phyloP scores from a whole-genome alignment of 2,888 invertebrate genomes.

The Cinara cedri region DNA sequence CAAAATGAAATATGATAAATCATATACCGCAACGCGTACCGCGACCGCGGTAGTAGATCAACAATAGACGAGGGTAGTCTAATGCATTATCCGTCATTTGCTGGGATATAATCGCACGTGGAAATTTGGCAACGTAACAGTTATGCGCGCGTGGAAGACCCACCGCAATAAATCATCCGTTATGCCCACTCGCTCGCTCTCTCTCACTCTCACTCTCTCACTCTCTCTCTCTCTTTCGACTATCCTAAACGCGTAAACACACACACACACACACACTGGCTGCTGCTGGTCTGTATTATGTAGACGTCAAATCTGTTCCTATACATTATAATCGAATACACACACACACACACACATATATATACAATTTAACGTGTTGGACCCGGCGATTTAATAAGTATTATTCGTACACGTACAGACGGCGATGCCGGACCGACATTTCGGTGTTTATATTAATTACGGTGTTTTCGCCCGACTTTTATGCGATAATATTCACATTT shows the following conservation, averaged over 20 bases:
- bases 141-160: slow-evolving; percentile 12
- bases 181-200: background rate
- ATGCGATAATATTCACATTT: too few relatives aligned
- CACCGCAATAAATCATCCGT: slow-evolving; percentile 43
- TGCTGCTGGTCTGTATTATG: background rate
- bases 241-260: background rate
- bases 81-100: slow-evolving; percentile 43
- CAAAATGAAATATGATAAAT: slow-evolving; percentile 20
- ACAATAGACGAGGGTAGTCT: slow-evolving; percentile 25
- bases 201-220: too few relatives aligned
- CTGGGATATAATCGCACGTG: slow-evolving; percentile 17
- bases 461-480: too few relatives aligned
- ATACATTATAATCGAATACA: too few relatives aligned
- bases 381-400: background rate
- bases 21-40: too few relatives aligned
- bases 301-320: slow-evolving; percentile 43
- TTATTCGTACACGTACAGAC: background rate
- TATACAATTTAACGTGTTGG: slow-evolving; percentile 31
- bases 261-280: background rate
- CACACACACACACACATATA: too few relatives aligned
- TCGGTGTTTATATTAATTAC: too few relatives aligned
- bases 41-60: slow-evolving; percentile 8
- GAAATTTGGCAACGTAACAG: slow-evolving; percentile 37
- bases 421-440: too few relatives aligned
- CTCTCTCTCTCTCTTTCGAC: too few relatives aligned